Evolutionary conservation across 2,797 vertebrate species (phyloP), one percentile per base, ranked within the genome.

Genomic region (Lophotriccus pileatus): DNA sequence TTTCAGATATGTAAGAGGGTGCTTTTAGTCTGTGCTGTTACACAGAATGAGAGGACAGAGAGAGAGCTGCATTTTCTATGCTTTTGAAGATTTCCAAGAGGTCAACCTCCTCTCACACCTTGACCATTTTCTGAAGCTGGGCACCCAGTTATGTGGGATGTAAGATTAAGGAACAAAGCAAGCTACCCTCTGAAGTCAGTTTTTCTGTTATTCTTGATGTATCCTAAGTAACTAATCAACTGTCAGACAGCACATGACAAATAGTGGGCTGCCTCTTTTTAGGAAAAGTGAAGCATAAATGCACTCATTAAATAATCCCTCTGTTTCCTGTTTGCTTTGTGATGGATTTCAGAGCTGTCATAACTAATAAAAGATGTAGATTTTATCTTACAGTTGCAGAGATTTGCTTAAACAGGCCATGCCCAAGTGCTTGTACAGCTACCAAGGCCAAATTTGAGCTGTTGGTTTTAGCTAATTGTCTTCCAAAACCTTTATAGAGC

Each of bases 241-340:
- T 76, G 59, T 86, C 75, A 84, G 89, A 64, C 36, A 79, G 80
- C 73, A 73, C 68, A 53, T 62, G 72, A 92, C 66, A 88, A 80
- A 69, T 56, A 87, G 41, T n/a, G 27, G 32, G 37, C 80, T 78
- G 72, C 41, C 76, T 92, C 87, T 85, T 90, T 94, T 87, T 60
- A 86, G 77, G 69, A 87, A 92, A 91, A 90, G 47, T 46, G 88
- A 93, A 91, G 88, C 91, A 93, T 89, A 95, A 88, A 83, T 47
- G 72, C 73, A 53, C 85, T 95, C 70, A 62, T 90, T 78, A 78
- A 93, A 64, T 59, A 93, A 88, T 88, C 92, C 70, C 66, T 39
- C 82, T 79, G 68, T 70, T 96, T 97, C 92, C 93, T 89, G 68
- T 91, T 96, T 84, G 77, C 84, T 91, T 93, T 94, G 81, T 92